These are phyloP conservation scores for Phycodurus eques DNA, from an alignment of 2,113 vertebrate species.

Conservation along the genomic window DNA sequence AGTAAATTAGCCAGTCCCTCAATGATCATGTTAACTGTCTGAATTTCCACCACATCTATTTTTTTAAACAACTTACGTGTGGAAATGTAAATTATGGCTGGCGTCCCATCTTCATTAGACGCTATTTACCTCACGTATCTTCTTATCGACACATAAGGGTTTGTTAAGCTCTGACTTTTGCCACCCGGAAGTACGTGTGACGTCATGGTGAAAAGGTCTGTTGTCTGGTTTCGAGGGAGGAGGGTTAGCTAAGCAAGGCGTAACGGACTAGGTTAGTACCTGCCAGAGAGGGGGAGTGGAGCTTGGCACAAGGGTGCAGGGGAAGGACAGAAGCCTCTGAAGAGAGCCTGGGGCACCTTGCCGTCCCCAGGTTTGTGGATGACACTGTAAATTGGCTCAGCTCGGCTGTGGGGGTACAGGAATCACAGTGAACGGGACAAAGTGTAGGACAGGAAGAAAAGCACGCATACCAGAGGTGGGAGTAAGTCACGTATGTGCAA, in stretches of 20 bases:
- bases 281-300: slow-evolving; percentile 76
- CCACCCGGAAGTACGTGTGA: background rate
- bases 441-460: slow-evolving; percentile 67
- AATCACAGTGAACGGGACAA: slow-evolving; percentile 76
- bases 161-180: background rate
- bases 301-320: slow-evolving; percentile 74
- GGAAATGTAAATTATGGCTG: too few species aligned
- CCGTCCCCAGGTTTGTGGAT: slow-evolving; percentile 79
- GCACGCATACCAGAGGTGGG: slow-evolving; percentile 25
- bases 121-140: too few species aligned
- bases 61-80: too few species aligned
- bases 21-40: too few species aligned
- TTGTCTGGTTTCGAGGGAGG: slow-evolving; percentile 26
- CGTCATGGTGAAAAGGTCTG: background rate
- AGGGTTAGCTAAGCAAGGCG: slow-evolving; percentile 67
- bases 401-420: slow-evolving; percentile 77
- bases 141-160: too few species aligned
- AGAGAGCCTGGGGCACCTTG: slow-evolving; percentile 74
- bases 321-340: slow-evolving; percentile 75
- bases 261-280: slow-evolving; percentile 77
- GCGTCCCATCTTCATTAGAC: too few species aligned
- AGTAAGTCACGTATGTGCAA: background rate
- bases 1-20: too few species aligned
- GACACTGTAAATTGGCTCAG: slow-evolving; percentile 81
- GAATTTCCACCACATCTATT: too few species aligned